Conservation (phyloP, 2,888 invertebrate genomes). For the Matsumyia berberina region DNA sequence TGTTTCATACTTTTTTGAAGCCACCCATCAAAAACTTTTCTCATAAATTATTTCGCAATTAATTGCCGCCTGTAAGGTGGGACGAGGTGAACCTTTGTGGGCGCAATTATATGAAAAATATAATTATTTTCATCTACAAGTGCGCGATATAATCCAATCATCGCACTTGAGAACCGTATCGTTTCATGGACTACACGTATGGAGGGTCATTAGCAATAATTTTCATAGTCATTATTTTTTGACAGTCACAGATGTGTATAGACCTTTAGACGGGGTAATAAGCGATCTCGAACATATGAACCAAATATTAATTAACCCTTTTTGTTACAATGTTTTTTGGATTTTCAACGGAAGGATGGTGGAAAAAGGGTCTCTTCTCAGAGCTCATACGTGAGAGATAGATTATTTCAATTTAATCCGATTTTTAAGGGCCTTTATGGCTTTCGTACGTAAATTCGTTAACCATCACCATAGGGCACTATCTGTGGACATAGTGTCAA, state of each 20-base stretch:
- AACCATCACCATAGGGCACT: too few species aligned
- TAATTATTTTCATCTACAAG: conserved; percentile 3
- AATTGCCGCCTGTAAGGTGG: neutral
- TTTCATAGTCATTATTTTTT: conserved; percentile 74
- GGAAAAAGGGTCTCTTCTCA: too few species aligned
- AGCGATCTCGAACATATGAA: neutral
- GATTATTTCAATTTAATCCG: too few species aligned
- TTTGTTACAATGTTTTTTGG: too few species aligned
- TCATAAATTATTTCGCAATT: conserved; percentile 51
- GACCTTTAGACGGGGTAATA: neutral
- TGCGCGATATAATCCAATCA: neutral
- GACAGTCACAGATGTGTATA: conserved; percentile 71
- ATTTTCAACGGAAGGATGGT: too few species aligned
- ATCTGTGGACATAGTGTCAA: too few species aligned
- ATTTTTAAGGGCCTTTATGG: too few species aligned
- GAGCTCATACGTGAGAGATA: too few species aligned
- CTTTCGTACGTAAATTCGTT: too few species aligned
- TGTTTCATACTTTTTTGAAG: neutral
- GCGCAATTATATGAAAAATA: conserved; percentile 14
- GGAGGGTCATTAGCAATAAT: conserved; percentile 70
- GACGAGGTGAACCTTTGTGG: conserved; percentile 12
- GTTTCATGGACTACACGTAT: conserved; percentile 32
- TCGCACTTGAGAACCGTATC: neutral
- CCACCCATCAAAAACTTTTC: conserved; percentile 54
- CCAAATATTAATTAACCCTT: neutral